Evolutionary conservation across 2,113 vertebrate species (phyloP), one percentile per base, ranked within the genome.

Genomic region (Carlito syrichta): DNA sequence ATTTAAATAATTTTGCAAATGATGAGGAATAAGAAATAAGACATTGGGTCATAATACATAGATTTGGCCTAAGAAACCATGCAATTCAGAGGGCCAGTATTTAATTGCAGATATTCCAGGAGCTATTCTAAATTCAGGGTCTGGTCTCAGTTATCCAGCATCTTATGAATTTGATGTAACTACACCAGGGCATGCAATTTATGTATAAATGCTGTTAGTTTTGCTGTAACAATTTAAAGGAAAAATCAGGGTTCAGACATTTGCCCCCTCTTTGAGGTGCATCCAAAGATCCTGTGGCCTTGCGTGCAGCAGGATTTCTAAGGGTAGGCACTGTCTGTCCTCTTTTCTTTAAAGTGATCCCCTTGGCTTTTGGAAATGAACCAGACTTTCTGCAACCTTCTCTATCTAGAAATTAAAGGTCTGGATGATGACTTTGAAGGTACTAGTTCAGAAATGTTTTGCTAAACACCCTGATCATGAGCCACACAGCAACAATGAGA

Each of bases 1-100:
- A 89, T 69, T 94, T 86, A 95, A 94, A 86, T 89, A 85, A 91
- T 89, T 94, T 81, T 74, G 10, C 78, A 89, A 94, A 93, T 96
- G 63, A 89, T 81, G 62, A 79, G 81, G 90, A 96, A 89, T 91
- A 48, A 86, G 77, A 60, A 84, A 40, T 62, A 83, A 78, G 56
- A 38, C 14, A 40, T n/a, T 58, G 50, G 91, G 52, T 94, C 74
- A 35, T 48, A 43, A 94, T 23, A 52, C n/a, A 50, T 48, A 97
- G 48, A 62, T 74, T 56, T 79, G 23, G 14, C 30, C 23, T 25
- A 74, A 91, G 84, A 87, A 93, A 23, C 25, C n/a, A 63, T 17
- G 66, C 7, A 60, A 9, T 56, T 78, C 40, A 74, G 50, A 89
- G 58, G 40, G 79, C 4, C 10, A 4, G 38, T 48, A 32, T 82